Conservation (phyloP, 2,888 invertebrate genomes). For the Macrophya alboannulata region DNA sequence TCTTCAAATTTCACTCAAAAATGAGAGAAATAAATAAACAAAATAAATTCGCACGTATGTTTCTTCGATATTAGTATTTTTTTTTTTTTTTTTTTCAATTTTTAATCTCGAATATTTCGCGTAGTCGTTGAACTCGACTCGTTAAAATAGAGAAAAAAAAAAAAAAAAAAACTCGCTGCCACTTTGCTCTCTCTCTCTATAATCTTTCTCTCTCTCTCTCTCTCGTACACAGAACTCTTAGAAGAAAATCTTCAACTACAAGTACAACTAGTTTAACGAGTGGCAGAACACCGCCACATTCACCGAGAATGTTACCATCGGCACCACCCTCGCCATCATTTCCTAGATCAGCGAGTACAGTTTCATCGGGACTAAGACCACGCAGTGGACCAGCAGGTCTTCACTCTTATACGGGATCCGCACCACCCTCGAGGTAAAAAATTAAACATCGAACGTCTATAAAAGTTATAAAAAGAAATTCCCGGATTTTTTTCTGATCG, state of each 20-base stretch:
- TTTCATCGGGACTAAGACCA: conserved; percentile 82
- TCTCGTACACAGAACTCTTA: conserved; percentile 70
- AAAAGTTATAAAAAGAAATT: too few species aligned
- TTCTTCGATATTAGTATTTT: too few species aligned
- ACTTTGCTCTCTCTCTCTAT: neutral
- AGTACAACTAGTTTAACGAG: conserved; percentile 78
- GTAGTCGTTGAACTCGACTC: too few species aligned
- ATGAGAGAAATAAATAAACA: conserved; percentile 55
- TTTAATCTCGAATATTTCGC: too few species aligned
- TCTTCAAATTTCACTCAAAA: too few species aligned
- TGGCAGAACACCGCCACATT: conserved; percentile 79
- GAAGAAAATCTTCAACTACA: conserved; percentile 77
- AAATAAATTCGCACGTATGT: too few species aligned
- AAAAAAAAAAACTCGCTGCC: too few species aligned
- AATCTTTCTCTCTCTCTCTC: neutral
- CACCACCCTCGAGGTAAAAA: conserved; percentile 86
- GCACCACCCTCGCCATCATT: conserved; percentile 78
- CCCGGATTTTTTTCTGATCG: too few species aligned
- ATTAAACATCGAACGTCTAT: too few species aligned
- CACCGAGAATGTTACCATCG: conserved; percentile 78
- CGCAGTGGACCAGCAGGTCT: conserved; percentile 91
- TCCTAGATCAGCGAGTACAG: conserved; percentile 80
- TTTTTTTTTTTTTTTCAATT: too few species aligned
- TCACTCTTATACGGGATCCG: conserved; percentile 88
- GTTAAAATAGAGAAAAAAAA: too few species aligned